Base-by-base conservation (phyloP, 2,113 vertebrate genomes). In the Cheilinus undulatus region DNA sequence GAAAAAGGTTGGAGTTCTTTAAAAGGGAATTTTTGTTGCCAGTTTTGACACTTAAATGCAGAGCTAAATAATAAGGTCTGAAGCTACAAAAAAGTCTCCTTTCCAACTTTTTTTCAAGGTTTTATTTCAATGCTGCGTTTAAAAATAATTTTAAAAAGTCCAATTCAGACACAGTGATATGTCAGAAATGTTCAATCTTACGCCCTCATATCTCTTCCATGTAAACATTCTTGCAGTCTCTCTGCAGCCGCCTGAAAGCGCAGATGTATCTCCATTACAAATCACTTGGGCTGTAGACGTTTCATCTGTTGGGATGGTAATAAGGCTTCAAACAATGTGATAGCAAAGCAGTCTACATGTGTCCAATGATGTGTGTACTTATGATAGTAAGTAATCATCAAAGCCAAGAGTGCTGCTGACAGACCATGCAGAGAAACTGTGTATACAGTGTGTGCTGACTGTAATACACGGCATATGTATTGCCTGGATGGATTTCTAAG, bases 381-480 rank as follows among this genome's bases (percentile, higher is more conserved):
- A 40, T 26, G n/a, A 67, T 30, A 14, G 12, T 42, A 62, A 49
- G 27, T 57, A 30, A 67, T 67, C 40, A 84, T 65, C 26, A 60
- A 74, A 81, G 49, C n/a, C n/a, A n/a, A 71, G 23, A 50, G 38
- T 22, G 28, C 10, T 43, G 58, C 45, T 68, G 63, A 51, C 53
- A 69, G 20, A 45, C 20, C 24, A 53, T 46, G 24, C 59, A 40
- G 36, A 54, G 28, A 45, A 42, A 48, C 6, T 46, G 36, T 45
- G 36, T 20, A 34, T 48, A 32, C 57, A 42, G 57, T 63, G 68
- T 69, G 12, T 63, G 45, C 22, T 51, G 36, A 69, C 20, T 51
- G 4, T 53, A 46, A 69, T 28, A 64, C 32, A 56, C 52, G 43
- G 24, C 17, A 32, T 69, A 42, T 56, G 54, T 30, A 45, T 61